These are phyloP conservation scores for Mechanitis messenoides DNA, from an alignment of 2,888 invertebrate genomes.

Conservation along the genomic window DNA sequence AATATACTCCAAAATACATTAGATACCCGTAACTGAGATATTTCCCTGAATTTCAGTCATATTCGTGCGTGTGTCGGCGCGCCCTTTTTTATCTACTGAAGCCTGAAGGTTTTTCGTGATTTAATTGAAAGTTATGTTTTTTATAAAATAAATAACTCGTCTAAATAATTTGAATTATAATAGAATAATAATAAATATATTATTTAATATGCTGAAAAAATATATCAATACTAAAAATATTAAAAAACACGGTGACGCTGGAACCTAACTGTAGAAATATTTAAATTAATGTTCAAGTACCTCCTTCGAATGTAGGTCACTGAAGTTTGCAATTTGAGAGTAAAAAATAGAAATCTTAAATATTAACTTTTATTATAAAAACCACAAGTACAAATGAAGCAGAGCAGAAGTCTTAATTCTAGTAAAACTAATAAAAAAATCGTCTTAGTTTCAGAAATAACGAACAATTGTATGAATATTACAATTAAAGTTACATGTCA, in stretches of 20 bases:
- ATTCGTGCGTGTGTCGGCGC: slow-evolving; percentile 35
- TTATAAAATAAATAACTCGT: slow-evolving; percentile 6
- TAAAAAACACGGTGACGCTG: neutral
- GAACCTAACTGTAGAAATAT: neutral
- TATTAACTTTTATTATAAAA: neutral
- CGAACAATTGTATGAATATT: too few relatives aligned
- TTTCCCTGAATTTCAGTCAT: slow-evolving; percentile 10
- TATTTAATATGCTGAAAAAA: neutral
- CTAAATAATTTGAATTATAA: too few relatives aligned
- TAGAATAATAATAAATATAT: neutral
- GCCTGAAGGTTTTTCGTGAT: slow-evolving; percentile 29
- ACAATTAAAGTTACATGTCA: too few relatives aligned
- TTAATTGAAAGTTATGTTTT: slow-evolving; percentile 20
- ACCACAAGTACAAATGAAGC: neutral
- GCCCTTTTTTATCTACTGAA: slow-evolving; percentile 30
- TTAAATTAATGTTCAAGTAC: neutral
- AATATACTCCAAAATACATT: too few relatives aligned
- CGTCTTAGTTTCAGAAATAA: too few relatives aligned
- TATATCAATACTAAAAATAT: neutral
- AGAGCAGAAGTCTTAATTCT: neutral
- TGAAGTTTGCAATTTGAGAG: neutral
- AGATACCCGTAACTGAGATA: too few relatives aligned
- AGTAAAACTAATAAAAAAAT: neutral
- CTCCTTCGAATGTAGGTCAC: slow-evolving; percentile 3
- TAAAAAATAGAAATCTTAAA: neutral